These are phyloP conservation scores for Pseudococcus jackbeardsleyi DNA, from an alignment of 2,888 invertebrate species.

Conservation along the genomic window DNA sequence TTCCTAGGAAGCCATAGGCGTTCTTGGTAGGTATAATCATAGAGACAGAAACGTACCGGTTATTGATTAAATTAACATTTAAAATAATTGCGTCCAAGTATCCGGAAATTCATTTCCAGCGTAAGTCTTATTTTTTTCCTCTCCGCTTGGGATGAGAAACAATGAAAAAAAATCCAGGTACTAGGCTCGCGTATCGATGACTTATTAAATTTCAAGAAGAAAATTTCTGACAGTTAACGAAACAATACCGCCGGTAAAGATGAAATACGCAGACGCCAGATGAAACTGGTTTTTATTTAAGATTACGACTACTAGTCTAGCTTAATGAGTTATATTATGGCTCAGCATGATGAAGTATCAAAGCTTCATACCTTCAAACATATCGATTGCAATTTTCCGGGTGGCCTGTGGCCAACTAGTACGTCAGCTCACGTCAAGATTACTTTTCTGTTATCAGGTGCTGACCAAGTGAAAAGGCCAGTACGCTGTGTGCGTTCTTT, in stretches of 20 bases:
- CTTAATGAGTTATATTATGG: slow-evolving; percentile 54
- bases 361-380: slow-evolving; percentile 27
- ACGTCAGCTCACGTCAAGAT: slow-evolving; percentile 41
- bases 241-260: slow-evolving; percentile 49
- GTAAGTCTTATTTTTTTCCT: not conserved
- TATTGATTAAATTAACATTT: slow-evolving; percentile 21
- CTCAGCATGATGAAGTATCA: slow-evolving; percentile 43
- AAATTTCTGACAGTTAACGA: slow-evolving; percentile 38
- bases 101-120: slow-evolving; percentile 7
- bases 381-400: slow-evolving; percentile 49
- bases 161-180: not conserved
- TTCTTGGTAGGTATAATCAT: not conserved
- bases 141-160: not conserved
- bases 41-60: slow-evolving; percentile 23
- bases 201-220: slow-evolving; percentile 17
- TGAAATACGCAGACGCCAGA: slow-evolving; percentile 29
- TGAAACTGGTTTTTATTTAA: slow-evolving; percentile 41
- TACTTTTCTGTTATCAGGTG: not conserved
- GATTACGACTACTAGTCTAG: slow-evolving; percentile 50
- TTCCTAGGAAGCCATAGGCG: slow-evolving; percentile 10
- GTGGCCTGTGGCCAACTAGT: slow-evolving; percentile 43
- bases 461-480: slow-evolving; percentile 25
- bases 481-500: not conserved
- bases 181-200: not conserved
- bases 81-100: slow-evolving; percentile 7